Conservation (phyloP, 2,888 invertebrate species). For the Platycnemis pennipes region DNA sequence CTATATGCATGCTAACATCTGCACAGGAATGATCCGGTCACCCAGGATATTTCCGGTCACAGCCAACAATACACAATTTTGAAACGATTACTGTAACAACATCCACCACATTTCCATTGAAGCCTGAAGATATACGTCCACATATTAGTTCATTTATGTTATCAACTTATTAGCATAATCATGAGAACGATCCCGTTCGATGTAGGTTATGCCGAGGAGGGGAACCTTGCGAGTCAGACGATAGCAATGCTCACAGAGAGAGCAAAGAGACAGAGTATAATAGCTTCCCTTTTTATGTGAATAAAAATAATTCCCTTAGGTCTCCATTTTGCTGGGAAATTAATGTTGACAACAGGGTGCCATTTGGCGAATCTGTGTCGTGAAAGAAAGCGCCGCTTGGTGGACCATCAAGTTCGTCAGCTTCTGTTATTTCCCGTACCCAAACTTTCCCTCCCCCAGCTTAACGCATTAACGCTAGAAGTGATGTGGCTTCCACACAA, state of each 20-base stretch:
- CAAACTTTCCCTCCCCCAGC: neutral
- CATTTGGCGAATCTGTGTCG: neutral
- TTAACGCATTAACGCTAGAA: neutral
- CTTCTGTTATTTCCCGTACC: neutral
- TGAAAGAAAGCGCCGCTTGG: neutral
- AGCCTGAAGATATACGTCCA: slow-evolving; percentile 11
- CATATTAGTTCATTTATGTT: neutral
- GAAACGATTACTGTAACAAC: neutral
- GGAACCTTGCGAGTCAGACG: slow-evolving; percentile 30
- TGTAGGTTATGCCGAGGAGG: slow-evolving; percentile 33
- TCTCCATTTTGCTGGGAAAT: neutral
- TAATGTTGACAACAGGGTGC: neutral
- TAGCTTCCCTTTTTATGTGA: slow-evolving; percentile 16
- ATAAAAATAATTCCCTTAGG: neutral
- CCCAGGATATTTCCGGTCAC: neutral
- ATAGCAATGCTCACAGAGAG: slow-evolving; percentile 1
- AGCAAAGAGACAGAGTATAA: neutral
- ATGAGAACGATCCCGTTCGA: neutral
- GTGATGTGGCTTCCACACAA: neutral
- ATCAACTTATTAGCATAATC: slow-evolving; percentile 6
- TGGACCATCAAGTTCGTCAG: neutral
- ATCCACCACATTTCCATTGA: neutral
- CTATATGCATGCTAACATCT: neutral
- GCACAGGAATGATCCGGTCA: neutral
- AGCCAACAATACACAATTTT: neutral